Evolutionary conservation across 2,113 vertebrate genomes (phyloP).

Genomic region (Pygoscelis antarcticus): DNA sequence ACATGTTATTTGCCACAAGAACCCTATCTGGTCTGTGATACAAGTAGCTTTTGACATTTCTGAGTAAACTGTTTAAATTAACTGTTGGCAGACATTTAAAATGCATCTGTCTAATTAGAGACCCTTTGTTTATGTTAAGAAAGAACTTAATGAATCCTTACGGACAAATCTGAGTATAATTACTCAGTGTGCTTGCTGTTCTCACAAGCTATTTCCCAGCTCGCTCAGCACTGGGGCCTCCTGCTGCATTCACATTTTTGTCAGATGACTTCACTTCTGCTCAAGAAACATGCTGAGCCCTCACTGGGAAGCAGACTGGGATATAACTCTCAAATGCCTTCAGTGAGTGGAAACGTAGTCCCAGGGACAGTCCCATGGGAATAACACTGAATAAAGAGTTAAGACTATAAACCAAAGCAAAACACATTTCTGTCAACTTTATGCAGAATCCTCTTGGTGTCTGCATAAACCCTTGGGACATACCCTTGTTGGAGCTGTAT

Average conservation of each 20-base stretch:
- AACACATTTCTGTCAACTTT: neutral
- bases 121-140: slow-evolving; percentile 32
- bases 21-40: neutral
- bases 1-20: neutral
- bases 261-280: neutral
- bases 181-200: neutral
- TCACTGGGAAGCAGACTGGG: neutral
- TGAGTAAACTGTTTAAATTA: slow-evolving; percentile 69
- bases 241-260: neutral
- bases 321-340: neutral
- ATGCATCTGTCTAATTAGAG: slow-evolving; percentile 54
- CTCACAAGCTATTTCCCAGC: neutral
- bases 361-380: neutral
- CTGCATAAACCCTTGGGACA: neutral
- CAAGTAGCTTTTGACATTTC: slow-evolving; percentile 54
- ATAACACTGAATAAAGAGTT: neutral
- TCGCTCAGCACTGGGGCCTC: neutral
- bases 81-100: slow-evolving; percentile 22
- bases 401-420: neutral
- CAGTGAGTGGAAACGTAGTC: neutral
- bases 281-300: neutral
- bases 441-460: neutral
- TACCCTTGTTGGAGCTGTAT: neutral
- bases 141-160: slow-evolving; percentile 8
- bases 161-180: neutral